Evolutionary conservation across 1,140 invertebrate genomes (phyloP), one percentile per base, ranked within the genome.

Genomic region (Danaus melanippus): DNA sequence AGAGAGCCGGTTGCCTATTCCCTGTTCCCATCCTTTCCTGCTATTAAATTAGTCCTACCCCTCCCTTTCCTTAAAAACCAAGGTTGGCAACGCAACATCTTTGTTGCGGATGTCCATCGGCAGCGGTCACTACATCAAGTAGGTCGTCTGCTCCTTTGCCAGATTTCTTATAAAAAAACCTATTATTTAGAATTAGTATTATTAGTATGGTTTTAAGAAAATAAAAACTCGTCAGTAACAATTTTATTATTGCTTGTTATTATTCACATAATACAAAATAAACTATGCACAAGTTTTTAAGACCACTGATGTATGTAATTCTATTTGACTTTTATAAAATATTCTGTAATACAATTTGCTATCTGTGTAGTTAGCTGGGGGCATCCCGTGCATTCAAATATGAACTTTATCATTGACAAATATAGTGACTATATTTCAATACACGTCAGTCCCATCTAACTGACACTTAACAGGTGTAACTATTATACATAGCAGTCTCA

Each of bases 211-310:
- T 12, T 50, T 47, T 65, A 63, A 58, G 56, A 51, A 73, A 71
- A 76, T 69, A 73, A 71, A 45, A 75, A 67, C 60, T 67, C 56
- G 66, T 83, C 71, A 77, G 74, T 81, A 86, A 86, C 80, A 86
- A 82, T 76, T 86, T 82, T 83, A 82, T 84, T 85, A 84, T 86
- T 86, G 84, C 81, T 84, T 84, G 81, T 84, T 84, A 86, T 86
- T 87, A 87, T 87, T 87, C 85, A 88, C 84, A 87, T 87, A 88
- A 88, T 88, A 88, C 86, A 88, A 88, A 88, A 88, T 88, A 88
- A 88, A 88, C 87, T 88, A 88, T 88, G 84, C 87, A 88, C 85
- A 88, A 83, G 76, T 87, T 79, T n/a, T 32, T 80, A 79, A 78
- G 83, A 84, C 79, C 81, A 82, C 73, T 75, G 80, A 73, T 72